Conservation (phyloP, 64 coral and sea anemone species). For the Montipora sp. region DNA sequence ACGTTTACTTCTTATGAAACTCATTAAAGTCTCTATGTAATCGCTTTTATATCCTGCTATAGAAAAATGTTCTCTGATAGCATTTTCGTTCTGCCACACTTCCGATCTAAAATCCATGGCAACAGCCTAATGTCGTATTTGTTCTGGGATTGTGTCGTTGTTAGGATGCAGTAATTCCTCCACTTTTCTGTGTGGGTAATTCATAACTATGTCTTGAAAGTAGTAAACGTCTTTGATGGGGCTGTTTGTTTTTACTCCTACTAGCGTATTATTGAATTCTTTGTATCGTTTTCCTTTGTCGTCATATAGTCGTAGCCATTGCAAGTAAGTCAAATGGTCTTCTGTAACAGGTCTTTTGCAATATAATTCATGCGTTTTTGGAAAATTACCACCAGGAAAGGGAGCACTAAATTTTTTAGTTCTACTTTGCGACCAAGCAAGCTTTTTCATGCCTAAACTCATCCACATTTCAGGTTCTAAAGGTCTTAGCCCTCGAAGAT, state of each 20-base stretch:
- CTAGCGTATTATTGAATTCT: background rate
- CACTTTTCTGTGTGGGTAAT: too few species aligned
- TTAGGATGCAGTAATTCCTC: too few species aligned
- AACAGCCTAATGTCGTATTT: too few species aligned
- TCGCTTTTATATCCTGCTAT: background rate
- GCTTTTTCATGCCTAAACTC: background rate
- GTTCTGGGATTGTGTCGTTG: too few species aligned
- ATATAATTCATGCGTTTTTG: background rate
- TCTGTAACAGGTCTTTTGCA: background rate
- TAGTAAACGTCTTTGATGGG: background rate
- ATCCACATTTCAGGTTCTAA: conserved; percentile 71
- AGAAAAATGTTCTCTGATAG: background rate
- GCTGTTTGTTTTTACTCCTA: background rate
- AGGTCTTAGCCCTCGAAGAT: background rate
- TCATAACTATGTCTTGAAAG: too few species aligned
- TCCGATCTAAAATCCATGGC: too few species aligned
- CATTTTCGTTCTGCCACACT: too few species aligned
- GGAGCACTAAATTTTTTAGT: background rate
- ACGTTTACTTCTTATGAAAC: background rate
- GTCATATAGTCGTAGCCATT: background rate
- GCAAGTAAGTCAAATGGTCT: background rate
- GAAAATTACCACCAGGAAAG: background rate
- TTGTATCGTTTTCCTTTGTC: background rate
- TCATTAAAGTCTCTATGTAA: background rate
- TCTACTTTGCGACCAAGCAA: background rate